phyloP scores from a whole-genome alignment of 2,888 invertebrate genomes.

The Neelides folsomi region DNA sequence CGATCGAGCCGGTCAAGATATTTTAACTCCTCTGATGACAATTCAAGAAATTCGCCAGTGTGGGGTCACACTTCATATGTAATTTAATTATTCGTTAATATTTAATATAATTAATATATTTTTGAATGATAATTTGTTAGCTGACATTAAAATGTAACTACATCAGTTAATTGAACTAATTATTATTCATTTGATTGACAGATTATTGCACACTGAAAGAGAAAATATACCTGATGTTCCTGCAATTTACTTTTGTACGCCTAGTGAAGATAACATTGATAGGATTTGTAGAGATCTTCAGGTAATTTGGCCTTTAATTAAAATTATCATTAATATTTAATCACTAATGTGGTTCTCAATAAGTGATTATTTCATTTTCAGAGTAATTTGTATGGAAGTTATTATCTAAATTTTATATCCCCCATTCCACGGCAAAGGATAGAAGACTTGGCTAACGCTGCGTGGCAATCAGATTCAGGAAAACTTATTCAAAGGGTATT shows the following conservation, averaged over 20 bases:
- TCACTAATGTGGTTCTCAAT: not conserved
- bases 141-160: not conserved
- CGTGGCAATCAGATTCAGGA: slow-evolving; percentile 80
- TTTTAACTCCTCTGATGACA: slow-evolving; percentile 90
- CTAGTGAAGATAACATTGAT: slow-evolving; percentile 88
- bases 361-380: slow-evolving; percentile 39
- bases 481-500: slow-evolving; percentile 73
- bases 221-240: slow-evolving; percentile 91
- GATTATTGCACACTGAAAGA: slow-evolving; percentile 62
- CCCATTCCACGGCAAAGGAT: slow-evolving; percentile 85
- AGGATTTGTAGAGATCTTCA: slow-evolving; percentile 82
- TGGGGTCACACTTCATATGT: slow-evolving; percentile 96
- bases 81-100: slow-evolving; percentile 42
- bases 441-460: slow-evolving; percentile 86
- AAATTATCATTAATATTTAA: not conserved
- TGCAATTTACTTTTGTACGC: slow-evolving; percentile 93
- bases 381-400: slow-evolving; percentile 80
- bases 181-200: slow-evolving; percentile 37
- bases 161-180: not conserved
- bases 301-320: slow-evolving; percentile 5
- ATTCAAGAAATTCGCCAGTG: slow-evolving; percentile 88
- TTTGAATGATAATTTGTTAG: not conserved
- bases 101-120: not conserved
- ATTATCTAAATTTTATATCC: slow-evolving; percentile 91
- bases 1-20: slow-evolving; percentile 92